Evolutionary conservation across 1,140 invertebrate genomes (phyloP).

Genomic region (Polypedilum vanderplanki): DNA sequence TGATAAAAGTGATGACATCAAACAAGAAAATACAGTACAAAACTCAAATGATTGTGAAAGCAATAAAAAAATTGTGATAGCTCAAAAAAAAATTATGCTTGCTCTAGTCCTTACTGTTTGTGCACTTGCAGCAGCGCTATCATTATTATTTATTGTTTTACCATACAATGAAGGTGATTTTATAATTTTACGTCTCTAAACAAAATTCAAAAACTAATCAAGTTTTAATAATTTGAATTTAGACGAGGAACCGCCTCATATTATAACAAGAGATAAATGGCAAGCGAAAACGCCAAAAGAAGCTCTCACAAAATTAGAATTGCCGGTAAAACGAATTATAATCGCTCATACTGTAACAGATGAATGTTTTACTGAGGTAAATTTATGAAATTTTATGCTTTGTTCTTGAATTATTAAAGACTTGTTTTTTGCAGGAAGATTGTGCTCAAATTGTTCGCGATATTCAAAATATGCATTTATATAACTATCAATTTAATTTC

Average conservation of each 20-base stretch:
- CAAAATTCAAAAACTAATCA: background rate
- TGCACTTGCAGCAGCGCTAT: no score
- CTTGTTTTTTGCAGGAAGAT: background rate
- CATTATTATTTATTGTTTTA: background rate
- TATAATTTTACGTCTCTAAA: background rate
- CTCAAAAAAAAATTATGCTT: no score
- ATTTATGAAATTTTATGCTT: slow-evolving; percentile 25
- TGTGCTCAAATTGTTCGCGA: slow-evolving; percentile 33
- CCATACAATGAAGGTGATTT: background rate
- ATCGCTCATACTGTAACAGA: slow-evolving; percentile 49
- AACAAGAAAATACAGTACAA: no score
- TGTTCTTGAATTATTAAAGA: background rate
- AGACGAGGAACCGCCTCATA: background rate
- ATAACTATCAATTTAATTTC: slow-evolving; percentile 50
- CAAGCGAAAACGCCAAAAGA: slow-evolving; percentile 47
- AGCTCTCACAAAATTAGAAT: slow-evolving; percentile 38
- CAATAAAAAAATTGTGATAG: no score
- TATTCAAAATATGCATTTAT: slow-evolving; percentile 52
- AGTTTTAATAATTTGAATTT: background rate
- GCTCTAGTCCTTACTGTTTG: no score
- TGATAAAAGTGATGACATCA: no score
- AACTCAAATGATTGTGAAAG: no score
- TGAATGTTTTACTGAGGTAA: slow-evolving; percentile 45
- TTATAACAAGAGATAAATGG: slow-evolving; percentile 46
- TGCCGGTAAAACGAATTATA: slow-evolving; percentile 48